phyloP scores from a whole-genome alignment of 2,113 vertebrate genomes.

The Pachypanchax playfairii region DNA sequence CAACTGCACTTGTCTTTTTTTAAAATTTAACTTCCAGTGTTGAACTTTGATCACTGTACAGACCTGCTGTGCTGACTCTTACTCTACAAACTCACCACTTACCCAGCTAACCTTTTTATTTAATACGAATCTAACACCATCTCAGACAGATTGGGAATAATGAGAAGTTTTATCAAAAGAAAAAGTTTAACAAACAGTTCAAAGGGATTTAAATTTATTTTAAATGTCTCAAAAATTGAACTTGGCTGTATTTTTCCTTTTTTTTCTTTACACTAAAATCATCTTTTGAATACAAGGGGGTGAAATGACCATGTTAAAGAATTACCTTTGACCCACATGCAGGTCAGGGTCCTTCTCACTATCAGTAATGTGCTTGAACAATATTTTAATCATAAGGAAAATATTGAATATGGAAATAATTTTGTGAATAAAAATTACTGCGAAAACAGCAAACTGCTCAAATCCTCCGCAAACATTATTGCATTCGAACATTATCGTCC shows the following conservation, averaged over 20 bases:
- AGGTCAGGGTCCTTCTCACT: slow-evolving; percentile 2
- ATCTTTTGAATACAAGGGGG: slow-evolving; percentile 10
- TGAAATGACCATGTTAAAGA: background rate
- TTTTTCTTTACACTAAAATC: background rate
- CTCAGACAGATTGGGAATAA: background rate
- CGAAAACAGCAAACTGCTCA: too few relatives aligned
- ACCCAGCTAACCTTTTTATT: background rate
- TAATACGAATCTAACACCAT: slow-evolving; percentile 8
- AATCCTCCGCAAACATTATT: too few relatives aligned
- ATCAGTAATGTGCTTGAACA: slow-evolving; percentile 6
- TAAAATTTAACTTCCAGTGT: background rate
- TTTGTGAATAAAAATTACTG: too few relatives aligned
- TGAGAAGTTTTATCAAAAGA: slow-evolving; percentile 28
- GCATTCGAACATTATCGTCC: too few relatives aligned
- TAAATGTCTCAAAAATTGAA: slow-evolving; percentile 19
- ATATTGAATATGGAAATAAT: background rate
- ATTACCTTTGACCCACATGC: slow-evolving; percentile 4
- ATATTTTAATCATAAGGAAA: slow-evolving; percentile 15
- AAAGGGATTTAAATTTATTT: slow-evolving; percentile 10
- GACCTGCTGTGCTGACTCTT: background rate
- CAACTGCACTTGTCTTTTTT: slow-evolving; percentile 6
- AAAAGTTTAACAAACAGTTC: slow-evolving; percentile 5
- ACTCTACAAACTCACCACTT: slow-evolving; percentile 1
- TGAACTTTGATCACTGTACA: slow-evolving; percentile 1
- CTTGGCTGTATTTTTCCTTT: slow-evolving; percentile 3